These are phyloP conservation scores for Belonocnema kinseyi DNA, from an alignment of 1,140 invertebrate species.

Conservation along the genomic window DNA sequence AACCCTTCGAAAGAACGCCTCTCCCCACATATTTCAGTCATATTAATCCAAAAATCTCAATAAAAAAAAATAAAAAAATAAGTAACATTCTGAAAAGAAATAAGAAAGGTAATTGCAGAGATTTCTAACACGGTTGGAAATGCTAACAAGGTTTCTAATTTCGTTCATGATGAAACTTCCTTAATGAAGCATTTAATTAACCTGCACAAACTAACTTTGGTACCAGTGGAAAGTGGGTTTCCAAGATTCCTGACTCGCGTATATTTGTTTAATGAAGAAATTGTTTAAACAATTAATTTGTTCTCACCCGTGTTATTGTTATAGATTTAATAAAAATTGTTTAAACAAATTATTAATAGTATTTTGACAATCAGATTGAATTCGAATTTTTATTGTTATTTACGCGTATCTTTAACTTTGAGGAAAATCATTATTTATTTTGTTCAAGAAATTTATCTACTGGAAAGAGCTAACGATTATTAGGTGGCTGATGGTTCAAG, in stretches of 20 bases:
- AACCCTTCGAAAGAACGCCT: no score
- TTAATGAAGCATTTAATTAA: no score
- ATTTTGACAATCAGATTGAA: neutral
- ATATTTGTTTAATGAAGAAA: no score
- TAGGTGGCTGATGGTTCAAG: slow-evolving; percentile 35
- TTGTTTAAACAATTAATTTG: no score
- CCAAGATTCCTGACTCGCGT: no score
- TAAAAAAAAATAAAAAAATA: neutral
- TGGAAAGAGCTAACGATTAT: slow-evolving; percentile 42
- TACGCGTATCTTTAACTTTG: neutral
- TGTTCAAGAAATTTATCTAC: slow-evolving; percentile 34
- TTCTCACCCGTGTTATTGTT: no score
- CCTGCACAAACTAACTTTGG: no score
- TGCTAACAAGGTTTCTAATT: neutral
- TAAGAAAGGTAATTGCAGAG: no score
- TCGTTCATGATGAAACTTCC: neutral
- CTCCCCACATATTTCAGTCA: neutral
- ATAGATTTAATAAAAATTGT: no score
- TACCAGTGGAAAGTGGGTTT: no score
- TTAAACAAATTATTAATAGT: no score
- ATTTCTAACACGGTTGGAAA: neutral
- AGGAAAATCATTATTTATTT: neutral
- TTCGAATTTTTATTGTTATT: neutral
- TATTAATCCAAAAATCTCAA: neutral
- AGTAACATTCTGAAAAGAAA: neutral